A percentile compares a stretch with the other conserved stretches of the same genome.
Conservation (phyloP, 1,140 invertebrate genomes). For the Propsilocerus akamusi region DNA sequence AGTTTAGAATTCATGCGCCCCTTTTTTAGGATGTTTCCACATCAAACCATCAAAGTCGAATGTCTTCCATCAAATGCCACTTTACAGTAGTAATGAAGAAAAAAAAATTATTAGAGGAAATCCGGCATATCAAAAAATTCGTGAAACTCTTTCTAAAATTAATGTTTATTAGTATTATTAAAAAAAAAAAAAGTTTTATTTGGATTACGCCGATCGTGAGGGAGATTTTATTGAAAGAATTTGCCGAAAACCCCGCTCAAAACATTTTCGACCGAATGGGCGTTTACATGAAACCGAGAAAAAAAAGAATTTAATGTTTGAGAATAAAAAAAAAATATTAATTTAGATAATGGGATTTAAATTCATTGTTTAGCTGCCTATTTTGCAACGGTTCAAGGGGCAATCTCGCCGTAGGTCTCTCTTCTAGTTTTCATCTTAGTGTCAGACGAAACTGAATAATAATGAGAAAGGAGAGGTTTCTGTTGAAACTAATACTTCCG, state of each 20-base stretch:
- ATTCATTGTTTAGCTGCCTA: too few species aligned
- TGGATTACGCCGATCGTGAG: not conserved
- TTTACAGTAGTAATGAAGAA: not conserved
- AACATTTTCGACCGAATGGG: not conserved
- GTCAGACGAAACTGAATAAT: too few species aligned
- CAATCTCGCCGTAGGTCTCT: too few species aligned
- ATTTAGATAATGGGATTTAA: too few species aligned
- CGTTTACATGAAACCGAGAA: not conserved
- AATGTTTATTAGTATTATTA: slow-evolving; percentile 4
- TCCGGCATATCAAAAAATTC: not conserved
- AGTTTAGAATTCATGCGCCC: too few species aligned
- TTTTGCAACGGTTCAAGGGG: not conserved
- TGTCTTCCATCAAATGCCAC: slow-evolving; percentile 4
- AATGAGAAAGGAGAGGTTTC: not conserved
- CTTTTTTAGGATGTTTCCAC: too few species aligned
- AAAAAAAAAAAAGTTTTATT: not conserved
- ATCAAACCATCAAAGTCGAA: not conserved
- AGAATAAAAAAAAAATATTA: too few species aligned
- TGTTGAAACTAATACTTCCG: not conserved
- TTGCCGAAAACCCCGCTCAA: not conserved
- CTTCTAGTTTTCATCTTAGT: too few species aligned
- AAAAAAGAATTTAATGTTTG: not conserved
- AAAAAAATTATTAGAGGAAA: slow-evolving; percentile 1
- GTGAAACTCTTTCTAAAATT: too few species aligned
- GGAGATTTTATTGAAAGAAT: not conserved